These are phyloP conservation scores for Dromococcyx pavoninus DNA, from an alignment of 2,797 vertebrate genomes.

Conservation along the genomic window DNA sequence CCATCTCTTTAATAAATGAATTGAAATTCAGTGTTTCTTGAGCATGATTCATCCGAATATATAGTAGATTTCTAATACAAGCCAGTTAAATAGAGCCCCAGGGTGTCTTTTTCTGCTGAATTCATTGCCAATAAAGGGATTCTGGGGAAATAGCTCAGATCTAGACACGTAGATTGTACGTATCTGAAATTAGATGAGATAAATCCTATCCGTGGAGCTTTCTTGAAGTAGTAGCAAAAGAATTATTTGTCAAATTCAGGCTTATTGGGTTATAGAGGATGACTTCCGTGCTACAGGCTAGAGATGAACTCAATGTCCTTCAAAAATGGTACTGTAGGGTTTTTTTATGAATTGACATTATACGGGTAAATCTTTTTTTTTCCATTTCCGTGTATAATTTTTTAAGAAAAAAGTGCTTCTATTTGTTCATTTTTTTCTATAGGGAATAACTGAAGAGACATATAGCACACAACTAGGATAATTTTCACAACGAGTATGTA, in stretches of 20 bases:
- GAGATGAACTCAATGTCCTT: not conserved
- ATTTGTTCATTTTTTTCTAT: not conserved
- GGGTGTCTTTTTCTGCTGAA: not conserved
- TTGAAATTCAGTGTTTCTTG: not conserved
- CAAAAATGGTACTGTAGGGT: not conserved
- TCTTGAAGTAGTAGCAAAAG: not conserved
- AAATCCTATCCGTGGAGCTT: not conserved
- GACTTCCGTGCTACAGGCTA: not conserved
- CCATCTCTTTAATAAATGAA: not conserved
- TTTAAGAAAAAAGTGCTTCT: not conserved
- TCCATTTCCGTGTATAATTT: not conserved
- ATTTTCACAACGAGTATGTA: conserved; percentile 17
- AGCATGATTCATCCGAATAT: not conserved
- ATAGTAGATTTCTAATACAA: not conserved
- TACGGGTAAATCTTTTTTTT: not conserved
- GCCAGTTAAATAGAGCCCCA: not conserved
- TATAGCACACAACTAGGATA: not conserved
- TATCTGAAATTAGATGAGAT: not conserved
- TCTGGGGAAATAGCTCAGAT: not conserved
- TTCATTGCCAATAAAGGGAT: not conserved
- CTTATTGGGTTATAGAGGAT: not conserved
- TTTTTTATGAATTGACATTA: not conserved
- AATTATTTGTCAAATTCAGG: not conserved
- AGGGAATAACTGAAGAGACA: not conserved
- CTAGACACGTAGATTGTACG: not conserved